Base-by-base conservation (phyloP, 2,113 vertebrate genomes). In the Tinamus guttatus region DNA sequence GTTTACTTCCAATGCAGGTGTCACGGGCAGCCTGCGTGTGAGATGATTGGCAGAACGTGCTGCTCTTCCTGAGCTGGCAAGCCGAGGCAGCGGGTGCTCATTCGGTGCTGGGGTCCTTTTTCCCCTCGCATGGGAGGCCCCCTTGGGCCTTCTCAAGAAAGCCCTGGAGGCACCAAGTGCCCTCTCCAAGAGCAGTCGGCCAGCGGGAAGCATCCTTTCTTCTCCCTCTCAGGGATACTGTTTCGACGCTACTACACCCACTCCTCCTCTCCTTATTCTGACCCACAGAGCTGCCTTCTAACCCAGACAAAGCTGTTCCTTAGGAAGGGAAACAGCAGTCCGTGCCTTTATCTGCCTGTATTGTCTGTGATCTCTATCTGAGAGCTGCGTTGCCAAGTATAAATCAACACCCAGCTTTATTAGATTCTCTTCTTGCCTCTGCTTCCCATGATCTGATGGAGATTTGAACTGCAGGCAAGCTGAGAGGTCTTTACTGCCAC, bases 171-270 rank as follows among this genome's bases (percentile, higher is more conserved):
- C 49, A 58, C 14, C 71, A 75, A n/a, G 30, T 68, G 15, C 14
- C 8, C 21, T 67, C 10, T 41, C 28, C 19, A 67, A 24, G n/a
- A 36, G 18, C 19, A 79, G 47, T 19, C 52, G 91, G 67, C 49
- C n/a, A 54, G 38, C 13, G 32, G 65, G 38, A 54, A 0, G 0
- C 4, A 19, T 52, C 49, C 41, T 79, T 45, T 81, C 52, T 77
- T n/a, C 68, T 54, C 24, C 43, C n/a, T 7, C 11, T 13, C 32
- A 89, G 60, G 38, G 25, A 36, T 27, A 28, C 51, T 52, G 30
- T 52, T 52, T 14, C 1, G 0, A 12, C 22, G 21, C 21, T 40
- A 59, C 22, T 25, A 21, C 6, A 45, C 7, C 5, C 24, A 69
- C 34, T 86, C 22, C 22, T 52, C 16, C 49, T 82, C 54, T 59